phyloP scores from a whole-genome alignment of 30 jellyfish, hydroid and myxozoan species.

The Cassiopea andromeda region DNA sequence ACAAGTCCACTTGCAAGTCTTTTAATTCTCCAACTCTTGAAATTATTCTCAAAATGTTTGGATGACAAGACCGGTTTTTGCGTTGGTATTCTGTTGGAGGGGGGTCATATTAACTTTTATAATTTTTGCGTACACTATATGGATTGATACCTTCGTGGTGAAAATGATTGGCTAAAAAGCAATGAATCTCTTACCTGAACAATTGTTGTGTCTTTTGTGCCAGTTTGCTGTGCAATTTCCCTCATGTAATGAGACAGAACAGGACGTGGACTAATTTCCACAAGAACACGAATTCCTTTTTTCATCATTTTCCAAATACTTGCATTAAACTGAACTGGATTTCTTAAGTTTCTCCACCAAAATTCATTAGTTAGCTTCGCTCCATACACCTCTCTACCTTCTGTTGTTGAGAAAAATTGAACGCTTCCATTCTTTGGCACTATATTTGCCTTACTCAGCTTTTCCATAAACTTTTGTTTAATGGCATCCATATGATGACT shows the following conservation, averaged over 20 bases:
- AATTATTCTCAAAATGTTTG: too few relatives aligned
- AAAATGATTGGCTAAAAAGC: too few relatives aligned
- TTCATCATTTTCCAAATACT: conserved; percentile 22
- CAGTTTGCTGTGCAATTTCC: conserved; percentile 33
- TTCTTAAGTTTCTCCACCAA: conserved; percentile 65
- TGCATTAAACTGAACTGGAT: conserved; percentile 29
- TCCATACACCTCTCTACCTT: conserved; percentile 34
- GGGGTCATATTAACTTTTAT: too few relatives aligned
- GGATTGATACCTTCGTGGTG: too few relatives aligned
- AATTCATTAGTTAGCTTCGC: conserved; percentile 6
- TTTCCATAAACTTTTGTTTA: conserved; percentile 12
- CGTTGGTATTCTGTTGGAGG: too few relatives aligned
- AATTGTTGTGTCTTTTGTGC: conserved; percentile 31
- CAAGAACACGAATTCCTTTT: conserved; percentile 11
- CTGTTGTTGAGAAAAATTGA: conserved; percentile 33
- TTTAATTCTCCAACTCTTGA: too few relatives aligned
- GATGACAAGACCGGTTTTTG: too few relatives aligned
- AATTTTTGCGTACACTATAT: too few relatives aligned
- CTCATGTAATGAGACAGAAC: conserved; percentile 36
- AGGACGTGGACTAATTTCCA: conserved; percentile 68
- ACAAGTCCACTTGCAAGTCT: too few relatives aligned
- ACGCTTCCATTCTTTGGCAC: conserved; percentile 22
- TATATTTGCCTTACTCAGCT: conserved; percentile 12
- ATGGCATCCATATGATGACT: conserved; percentile 71
- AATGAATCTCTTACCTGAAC: conserved; percentile 25